Percentiles rank a stretch among this genome's conserved stretches.
These are phyloP conservation scores for Hypomesus transpacificus DNA, from an alignment of 2,113 vertebrate species.

Conservation along the genomic window DNA sequence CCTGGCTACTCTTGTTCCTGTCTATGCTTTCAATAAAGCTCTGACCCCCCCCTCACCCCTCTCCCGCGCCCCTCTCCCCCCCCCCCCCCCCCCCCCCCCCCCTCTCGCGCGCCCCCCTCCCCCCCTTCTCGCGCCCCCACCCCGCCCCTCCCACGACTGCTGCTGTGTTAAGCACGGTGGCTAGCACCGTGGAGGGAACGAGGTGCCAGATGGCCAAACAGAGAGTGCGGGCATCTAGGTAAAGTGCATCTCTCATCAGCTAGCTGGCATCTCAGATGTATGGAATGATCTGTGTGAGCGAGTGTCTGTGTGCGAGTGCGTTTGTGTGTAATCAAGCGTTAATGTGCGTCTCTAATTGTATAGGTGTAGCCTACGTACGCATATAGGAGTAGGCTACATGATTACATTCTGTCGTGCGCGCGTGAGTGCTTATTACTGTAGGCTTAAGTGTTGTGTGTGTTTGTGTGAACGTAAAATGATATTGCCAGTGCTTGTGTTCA, in stretches of 20 bases:
- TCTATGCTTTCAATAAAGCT: constrained; percentile 24
- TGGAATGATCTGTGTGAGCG: background rate
- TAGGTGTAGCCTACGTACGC: too few species aligned
- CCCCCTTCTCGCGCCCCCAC: constrained; percentile 22
- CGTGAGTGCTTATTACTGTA: background rate
- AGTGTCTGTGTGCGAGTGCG: constrained; percentile 7
- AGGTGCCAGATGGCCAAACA: constrained; percentile 67
- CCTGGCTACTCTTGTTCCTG: constrained; percentile 34
- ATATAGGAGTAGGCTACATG: too few species aligned
- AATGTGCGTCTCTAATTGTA: background rate
- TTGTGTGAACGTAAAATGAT: constrained; percentile 18
- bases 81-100: background rate
- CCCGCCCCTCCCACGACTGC: background rate
- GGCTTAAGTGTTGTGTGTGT: background rate
- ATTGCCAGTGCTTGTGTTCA: constrained; percentile 12
- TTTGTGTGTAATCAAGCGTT: constrained; percentile 5
- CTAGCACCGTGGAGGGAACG: constrained; percentile 48
- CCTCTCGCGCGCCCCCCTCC: constrained; percentile 3
- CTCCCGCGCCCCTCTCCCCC: constrained; percentile 17
- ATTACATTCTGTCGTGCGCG: background rate
- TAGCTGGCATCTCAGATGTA: constrained; percentile 32
- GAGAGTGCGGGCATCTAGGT: constrained; percentile 59
- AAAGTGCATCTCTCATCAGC: constrained; percentile 39
- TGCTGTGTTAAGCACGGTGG: constrained; percentile 36
- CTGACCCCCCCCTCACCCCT: constrained; percentile 5